A percentile compares a stretch with the other conserved stretches of the same genome.
These are phyloP conservation scores for Lepidostoma basale DNA, from an alignment of 1,140 invertebrate species.

Conservation along the genomic window DNA sequence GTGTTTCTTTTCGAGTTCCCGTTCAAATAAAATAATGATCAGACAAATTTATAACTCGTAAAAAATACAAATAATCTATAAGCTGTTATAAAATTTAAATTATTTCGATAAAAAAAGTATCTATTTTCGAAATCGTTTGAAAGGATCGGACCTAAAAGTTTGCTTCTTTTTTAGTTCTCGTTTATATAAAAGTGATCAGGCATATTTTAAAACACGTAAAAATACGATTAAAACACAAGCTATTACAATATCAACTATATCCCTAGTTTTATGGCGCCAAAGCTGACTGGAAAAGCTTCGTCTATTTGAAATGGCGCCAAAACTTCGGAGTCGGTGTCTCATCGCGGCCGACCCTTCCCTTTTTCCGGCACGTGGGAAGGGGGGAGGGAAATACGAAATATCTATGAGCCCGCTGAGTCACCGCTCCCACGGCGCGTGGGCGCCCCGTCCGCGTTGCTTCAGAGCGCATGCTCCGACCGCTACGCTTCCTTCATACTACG, in stretches of 20 bases:
- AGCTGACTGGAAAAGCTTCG: background rate
- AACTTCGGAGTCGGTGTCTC: background rate
- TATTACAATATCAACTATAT: too few species aligned
- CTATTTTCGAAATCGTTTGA: too few species aligned
- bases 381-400: slow-evolving; percentile 2
- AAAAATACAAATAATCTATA: too few species aligned
- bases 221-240: too few species aligned
- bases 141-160: too few species aligned
- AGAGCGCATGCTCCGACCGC: background rate
- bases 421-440: background rate
- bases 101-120: too few species aligned
- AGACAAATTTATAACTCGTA: too few species aligned
- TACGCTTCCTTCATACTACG: background rate
- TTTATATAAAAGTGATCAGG: too few species aligned
- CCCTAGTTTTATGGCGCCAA: too few species aligned
- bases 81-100: too few species aligned
- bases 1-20: background rate
- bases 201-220: too few species aligned
- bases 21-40: background rate
- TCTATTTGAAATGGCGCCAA: background rate
- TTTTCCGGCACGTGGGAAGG: background rate
- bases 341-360: background rate
- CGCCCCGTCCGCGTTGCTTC: background rate
- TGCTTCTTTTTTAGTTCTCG: too few species aligned
- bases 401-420: slow-evolving; percentile 15